Base-by-base conservation (phyloP, 2,888 invertebrate genomes). In the Orchestes rusci region DNA sequence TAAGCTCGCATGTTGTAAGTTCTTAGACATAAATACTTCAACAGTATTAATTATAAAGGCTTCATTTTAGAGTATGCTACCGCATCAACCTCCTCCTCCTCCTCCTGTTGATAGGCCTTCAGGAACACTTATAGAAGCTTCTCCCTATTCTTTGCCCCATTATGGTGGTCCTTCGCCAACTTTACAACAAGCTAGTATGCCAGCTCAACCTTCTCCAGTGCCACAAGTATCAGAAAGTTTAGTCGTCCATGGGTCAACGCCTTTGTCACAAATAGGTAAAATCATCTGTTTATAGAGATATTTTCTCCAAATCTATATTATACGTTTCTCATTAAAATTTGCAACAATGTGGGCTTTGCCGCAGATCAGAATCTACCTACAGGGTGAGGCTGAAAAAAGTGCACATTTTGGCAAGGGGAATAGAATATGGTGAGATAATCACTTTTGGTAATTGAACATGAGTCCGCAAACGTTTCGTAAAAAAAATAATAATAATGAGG, bases 221-320 rank as follows among this genome's bases (percentile, higher is more conserved):
- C 61, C 65, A 61, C 62, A 66, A 55, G 68, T 65, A 49, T 62
- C 68, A 54, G 59, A 59, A 34, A 52, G 45, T 42, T 66, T 67
- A 64, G 68, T 84, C 53, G 80, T 90, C 39, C 84, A 88, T 64
- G 90, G 90, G 28, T 85, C 86, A 55, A 90, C 90, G 39, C 89
- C 91, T 1, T 77, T 91, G 41, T 84, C 88, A 33, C 88, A 89
- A 68, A 90, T 91, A 56, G 90, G 90, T 43, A 23, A 23, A 7
- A 7, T 23, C 10, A 23, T 80, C 82, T n/a, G n/a, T n/a, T n/a
- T n/a, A n/a, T n/a, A n/a, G n/a, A n/a, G n/a, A n/a, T n/a, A n/a
- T n/a, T n/a, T n/a, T n/a, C n/a, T n/a, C n/a, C n/a, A n/a, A n/a
- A n/a, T n/a, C n/a, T n/a, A n/a, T n/a, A n/a, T n/a, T n/a, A n/a